Evolutionary conservation across 2,113 vertebrate genomes (phyloP).

Genomic region (Grantiella picta): DNA sequence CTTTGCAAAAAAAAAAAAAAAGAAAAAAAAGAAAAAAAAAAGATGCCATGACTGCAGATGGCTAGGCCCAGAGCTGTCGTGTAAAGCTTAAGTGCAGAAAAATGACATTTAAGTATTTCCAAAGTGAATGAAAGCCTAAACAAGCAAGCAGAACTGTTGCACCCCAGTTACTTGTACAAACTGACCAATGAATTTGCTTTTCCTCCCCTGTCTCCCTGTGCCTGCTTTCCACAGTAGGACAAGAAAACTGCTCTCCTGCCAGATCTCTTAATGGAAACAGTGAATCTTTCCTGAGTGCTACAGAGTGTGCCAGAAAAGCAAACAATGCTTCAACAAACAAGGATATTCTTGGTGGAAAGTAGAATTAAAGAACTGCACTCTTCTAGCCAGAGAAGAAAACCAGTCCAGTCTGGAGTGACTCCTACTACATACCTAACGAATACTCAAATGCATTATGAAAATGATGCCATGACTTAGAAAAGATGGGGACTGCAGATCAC

Average conservation of each 20-base stretch:
- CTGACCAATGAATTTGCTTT: neutral
- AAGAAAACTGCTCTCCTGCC: neutral
- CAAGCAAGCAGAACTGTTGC: neutral
- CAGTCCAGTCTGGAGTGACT: neutral
- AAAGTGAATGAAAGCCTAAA: neutral
- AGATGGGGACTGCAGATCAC: neutral
- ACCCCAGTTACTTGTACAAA: neutral
- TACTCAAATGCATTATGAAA: neutral
- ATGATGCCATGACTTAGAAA: neutral
- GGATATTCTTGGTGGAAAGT: neutral
- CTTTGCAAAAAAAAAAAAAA: neutral
- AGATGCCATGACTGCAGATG: neutral
- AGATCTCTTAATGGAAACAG: neutral
- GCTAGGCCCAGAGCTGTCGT: neutral
- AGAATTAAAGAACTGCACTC: neutral
- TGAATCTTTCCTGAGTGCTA: neutral
- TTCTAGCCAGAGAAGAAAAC: neutral
- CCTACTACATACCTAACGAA: neutral
- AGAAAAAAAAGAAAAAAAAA: neutral
- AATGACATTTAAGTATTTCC: neutral
- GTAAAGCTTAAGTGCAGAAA: neutral
- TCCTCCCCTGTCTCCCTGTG: neutral
- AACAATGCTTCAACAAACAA: constrained; percentile 12
- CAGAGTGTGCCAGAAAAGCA: neutral
- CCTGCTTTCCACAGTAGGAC: neutral